Evolutionary conservation across 2,888 invertebrate genomes (phyloP).

Genomic region (Nebria salina): DNA sequence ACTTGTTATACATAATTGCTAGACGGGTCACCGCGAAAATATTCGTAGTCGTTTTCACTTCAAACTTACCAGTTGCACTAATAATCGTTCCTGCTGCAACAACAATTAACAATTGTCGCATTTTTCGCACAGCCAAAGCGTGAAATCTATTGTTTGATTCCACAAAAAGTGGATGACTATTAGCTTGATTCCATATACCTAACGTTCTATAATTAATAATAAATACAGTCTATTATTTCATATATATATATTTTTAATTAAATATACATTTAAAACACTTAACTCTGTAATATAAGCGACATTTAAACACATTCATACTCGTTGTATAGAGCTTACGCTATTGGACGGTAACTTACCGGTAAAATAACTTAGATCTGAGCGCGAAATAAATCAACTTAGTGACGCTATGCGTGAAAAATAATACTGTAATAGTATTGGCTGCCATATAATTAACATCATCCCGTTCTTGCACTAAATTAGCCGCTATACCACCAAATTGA

Average conservation of each 20-base stretch:
- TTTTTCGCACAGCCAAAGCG: constrained; percentile 77
- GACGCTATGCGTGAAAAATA: constrained; percentile 82
- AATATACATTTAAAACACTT: too few species aligned
- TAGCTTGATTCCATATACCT: constrained; percentile 85
- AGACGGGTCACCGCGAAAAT: too few species aligned
- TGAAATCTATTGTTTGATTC: constrained; percentile 81
- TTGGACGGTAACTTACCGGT: constrained; percentile 66
- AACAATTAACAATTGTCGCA: constrained; percentile 76
- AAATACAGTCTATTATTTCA: constrained; percentile 28
- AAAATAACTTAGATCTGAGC: constrained; percentile 76
- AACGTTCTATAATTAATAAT: constrained; percentile 67
- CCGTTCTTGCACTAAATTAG: constrained; percentile 73
- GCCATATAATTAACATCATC: constrained; percentile 77
- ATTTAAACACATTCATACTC: too few species aligned
- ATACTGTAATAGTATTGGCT: constrained; percentile 82
- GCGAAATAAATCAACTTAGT: constrained; percentile 81
- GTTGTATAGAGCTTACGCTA: neutral
- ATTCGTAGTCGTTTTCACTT: too few species aligned
- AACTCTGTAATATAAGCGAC: too few species aligned
- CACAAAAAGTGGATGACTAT: constrained; percentile 84
- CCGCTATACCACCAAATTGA: constrained; percentile 65
- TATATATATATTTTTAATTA: neutral
- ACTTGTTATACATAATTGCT: too few species aligned
- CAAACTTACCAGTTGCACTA: constrained; percentile 68
- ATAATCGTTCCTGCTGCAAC: constrained; percentile 71